phyloP scores from a whole-genome alignment of 2,113 vertebrate genomes.

The Austrofundulus limnaeus region DNA sequence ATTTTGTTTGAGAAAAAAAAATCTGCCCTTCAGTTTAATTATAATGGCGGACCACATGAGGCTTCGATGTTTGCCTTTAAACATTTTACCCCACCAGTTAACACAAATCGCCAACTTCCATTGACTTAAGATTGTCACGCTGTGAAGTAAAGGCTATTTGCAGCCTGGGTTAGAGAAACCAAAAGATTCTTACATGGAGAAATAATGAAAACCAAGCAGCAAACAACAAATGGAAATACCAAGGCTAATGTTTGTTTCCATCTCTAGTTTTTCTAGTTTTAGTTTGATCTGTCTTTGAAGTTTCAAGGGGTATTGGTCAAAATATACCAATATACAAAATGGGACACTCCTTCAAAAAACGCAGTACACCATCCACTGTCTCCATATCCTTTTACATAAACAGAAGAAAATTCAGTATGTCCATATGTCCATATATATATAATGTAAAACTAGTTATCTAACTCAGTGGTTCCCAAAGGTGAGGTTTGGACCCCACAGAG shows the following conservation, averaged over 20 bases:
- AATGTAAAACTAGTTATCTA: no score
- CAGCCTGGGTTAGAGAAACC: conserved; percentile 41
- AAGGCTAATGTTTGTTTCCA: conserved; percentile 6
- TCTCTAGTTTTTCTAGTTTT: no score
- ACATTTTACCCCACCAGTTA: conserved; percentile 53
- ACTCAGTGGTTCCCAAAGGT: no score
- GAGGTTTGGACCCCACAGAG: no score
- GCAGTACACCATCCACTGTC: no score
- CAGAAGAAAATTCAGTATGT: no score
- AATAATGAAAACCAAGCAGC: conserved; percentile 33
- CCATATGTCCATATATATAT: no score
- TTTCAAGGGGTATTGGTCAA: no score
- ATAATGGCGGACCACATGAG: conserved; percentile 66
- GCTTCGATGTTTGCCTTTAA: conserved; percentile 65
- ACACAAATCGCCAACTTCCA: conserved; percentile 23
- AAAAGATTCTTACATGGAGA: conserved; percentile 36
- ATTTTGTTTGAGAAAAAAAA: conserved; percentile 73
- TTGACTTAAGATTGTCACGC: conserved; percentile 33
- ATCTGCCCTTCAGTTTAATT: conserved; percentile 74
- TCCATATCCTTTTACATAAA: no score
- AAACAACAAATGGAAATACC: conserved; percentile 20
- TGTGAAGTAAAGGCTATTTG: conserved; percentile 38
- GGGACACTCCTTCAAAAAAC: no score
- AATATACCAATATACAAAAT: no score
- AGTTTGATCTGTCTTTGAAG: no score